Evolutionary conservation across 2,797 vertebrate genomes (phyloP).

Genomic region (Uromys caudimaculatus): DNA sequence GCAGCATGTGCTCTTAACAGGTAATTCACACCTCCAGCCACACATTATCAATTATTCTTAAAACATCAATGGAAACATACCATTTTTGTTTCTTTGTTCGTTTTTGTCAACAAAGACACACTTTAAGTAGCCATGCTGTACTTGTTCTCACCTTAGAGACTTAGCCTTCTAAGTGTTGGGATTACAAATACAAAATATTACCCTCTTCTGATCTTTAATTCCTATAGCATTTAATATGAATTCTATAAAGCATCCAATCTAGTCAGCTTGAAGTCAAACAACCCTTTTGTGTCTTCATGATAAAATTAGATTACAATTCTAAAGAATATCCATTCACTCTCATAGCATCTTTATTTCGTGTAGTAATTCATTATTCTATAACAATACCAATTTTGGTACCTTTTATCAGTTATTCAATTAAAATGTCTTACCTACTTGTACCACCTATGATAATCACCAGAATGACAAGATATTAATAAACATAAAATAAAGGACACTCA

Average conservation of each 20-base stretch:
- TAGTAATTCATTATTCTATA: not conserved
- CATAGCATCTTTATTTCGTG: not conserved
- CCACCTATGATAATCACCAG: not conserved
- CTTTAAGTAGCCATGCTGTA: not conserved
- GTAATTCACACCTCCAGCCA: too few species aligned
- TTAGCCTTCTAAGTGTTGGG: not conserved
- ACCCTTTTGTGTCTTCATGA: not conserved
- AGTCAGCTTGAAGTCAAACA: not conserved
- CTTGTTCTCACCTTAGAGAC: not conserved
- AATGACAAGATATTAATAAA: not conserved
- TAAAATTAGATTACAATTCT: not conserved
- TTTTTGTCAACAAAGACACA: not conserved
- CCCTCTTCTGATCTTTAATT: not conserved
- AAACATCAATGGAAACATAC: not conserved
- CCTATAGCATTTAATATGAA: not conserved
- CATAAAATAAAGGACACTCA: not conserved
- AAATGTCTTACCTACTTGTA: not conserved
- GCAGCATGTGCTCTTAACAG: not conserved
- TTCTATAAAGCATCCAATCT: not conserved
- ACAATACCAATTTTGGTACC: not conserved
- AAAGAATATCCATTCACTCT: not conserved
- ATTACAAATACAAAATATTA: not conserved
- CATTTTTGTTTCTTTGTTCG: not conserved
- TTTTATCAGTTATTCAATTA: not conserved
- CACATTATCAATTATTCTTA: not conserved